Evolutionary conservation across 2,888 invertebrate species (phyloP), one percentile per base, ranked within the genome.

Genomic region (Ditylenchus weischeri): DNA sequence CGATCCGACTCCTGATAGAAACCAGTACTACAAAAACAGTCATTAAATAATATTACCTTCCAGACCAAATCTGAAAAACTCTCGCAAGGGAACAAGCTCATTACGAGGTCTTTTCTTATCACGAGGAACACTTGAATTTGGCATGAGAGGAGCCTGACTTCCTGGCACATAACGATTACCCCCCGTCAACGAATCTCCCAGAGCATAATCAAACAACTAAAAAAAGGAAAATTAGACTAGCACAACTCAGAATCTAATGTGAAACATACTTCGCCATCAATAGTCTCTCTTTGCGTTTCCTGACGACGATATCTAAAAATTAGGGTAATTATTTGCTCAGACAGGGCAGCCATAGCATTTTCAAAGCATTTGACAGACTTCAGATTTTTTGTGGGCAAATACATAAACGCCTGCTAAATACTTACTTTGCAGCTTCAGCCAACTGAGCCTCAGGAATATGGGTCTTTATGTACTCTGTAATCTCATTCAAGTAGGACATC

Each of bases 141-240:
- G 78, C 11, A 76, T 57, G 8, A 64, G 51, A 10, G 64, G 62
- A 23, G 67, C 68, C 8, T 38, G 43, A 10, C 29, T 43, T 19
- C 69, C 70, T 15, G 84, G 83, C 21, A 83, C 76, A 70, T 84
- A 85, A 23, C 84, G 78, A 38, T 79, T 83, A 35, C 77, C 75
- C 15, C 86, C 86, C 23, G 86, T 86, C 64, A 86, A 85, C 21
- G 86, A 86, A 77, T 86, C 59, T 15, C 29, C 59, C 38, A 96
- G 95, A 38, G 95, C 93, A 85, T 88, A 94, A 85, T 96, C 96
- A 83, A 93, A 96, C 80, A 91, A 90, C 87, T 88, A 43, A 57
- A 69, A 19, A 15, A 29, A 29, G 54, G 54, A 21, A 21, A 54
- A 29, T 54, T 29, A 29, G 29, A 29, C 29, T 4, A 29, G 2